Base-by-base conservation (phyloP, 2,113 vertebrate genomes). In the Natator depressus region DNA sequence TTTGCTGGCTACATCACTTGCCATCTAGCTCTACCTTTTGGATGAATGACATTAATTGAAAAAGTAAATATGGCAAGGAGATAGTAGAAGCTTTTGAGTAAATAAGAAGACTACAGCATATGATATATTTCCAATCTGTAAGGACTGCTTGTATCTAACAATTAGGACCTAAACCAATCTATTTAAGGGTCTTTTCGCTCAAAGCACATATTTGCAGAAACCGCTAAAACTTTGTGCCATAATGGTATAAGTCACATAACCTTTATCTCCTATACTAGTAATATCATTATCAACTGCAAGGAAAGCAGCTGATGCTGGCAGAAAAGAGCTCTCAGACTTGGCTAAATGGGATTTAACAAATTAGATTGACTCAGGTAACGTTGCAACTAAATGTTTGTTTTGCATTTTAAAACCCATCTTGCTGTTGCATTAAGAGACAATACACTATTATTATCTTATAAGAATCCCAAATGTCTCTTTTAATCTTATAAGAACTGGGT, bases 311-410 rank as follows among this genome's bases (percentile, higher is more conserved):
- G 96, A 97, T 81, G 95, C 6, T 86, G 89, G 95, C 95, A 95
- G 95, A 95, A 98, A 94, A 80, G 83, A 82, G 38, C 93, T 90
- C 79, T 14, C 79, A 81, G 91, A 96, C 89, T 85, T 85, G 76
- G 51, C 92, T 94, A 97, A 96, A 96, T 89, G 89, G 93, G 85
- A 96, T 97, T 97, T 92, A 87, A 90, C 76, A 94, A 97, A 97
- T 97, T 96, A 90, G 84, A 96, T 96, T 94, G 84, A 59, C 76
- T 59, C 1, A 22, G 80, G 75, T 96, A 91, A 87, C 47, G 29
- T 88, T 95, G 93, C 89, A 93, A 25, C 85, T 91, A 95, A 93
- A 95, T 96, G 97, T 93, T 69, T 94, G 89, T 65, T 96, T 93
- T 95, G 91, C 90, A 91, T 95, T 97, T 95, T 82, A 59, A 75